Percentiles rank a stretch among this genome's conserved stretches.
phyloP scores from a whole-genome alignment of 2,888 invertebrate species.

The Stegana nigrithorax region DNA sequence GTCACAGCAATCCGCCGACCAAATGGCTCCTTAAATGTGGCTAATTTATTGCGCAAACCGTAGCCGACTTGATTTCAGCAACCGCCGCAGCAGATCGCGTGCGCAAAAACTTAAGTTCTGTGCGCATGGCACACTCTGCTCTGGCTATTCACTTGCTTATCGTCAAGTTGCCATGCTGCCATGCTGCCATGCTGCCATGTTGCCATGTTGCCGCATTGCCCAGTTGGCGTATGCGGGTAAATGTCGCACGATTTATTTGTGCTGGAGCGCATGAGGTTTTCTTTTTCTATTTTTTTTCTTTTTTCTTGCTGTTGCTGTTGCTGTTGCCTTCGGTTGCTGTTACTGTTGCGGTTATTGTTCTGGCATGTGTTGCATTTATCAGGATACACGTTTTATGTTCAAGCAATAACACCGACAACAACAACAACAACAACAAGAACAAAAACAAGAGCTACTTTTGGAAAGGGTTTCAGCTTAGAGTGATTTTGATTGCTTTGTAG shows the following conservation, averaged over 20 bases:
- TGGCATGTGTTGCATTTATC: slow-evolving; percentile 21
- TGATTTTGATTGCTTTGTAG: slow-evolving; percentile 7
- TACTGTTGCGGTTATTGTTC: not conserved
- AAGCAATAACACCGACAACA: not conserved
- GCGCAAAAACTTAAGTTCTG: not conserved
- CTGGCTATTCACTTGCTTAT: too few relatives aligned
- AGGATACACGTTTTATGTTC: slow-evolving; percentile 23
- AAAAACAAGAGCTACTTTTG: slow-evolving; percentile 4
- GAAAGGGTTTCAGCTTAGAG: slow-evolving; percentile 15
- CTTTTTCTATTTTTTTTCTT: not conserved
- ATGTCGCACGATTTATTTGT: slow-evolving; percentile 19
- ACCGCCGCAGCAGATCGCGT: not conserved
- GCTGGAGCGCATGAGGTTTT: slow-evolving; percentile 11
- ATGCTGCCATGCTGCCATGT: not conserved
- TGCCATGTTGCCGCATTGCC: not conserved
- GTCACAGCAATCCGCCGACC: not conserved
- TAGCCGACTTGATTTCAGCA: not conserved
- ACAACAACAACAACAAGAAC: not conserved
- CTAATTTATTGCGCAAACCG: slow-evolving; percentile 24
- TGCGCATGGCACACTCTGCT: too few relatives aligned
- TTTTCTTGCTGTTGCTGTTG: not conserved
- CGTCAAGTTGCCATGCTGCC: too few relatives aligned
- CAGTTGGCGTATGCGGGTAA: not conserved
- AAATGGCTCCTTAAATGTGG: slow-evolving; percentile 12
- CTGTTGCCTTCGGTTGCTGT: not conserved